phyloP scores from a whole-genome alignment of 2,888 invertebrate species.

The Frankliniella intonsa region DNA sequence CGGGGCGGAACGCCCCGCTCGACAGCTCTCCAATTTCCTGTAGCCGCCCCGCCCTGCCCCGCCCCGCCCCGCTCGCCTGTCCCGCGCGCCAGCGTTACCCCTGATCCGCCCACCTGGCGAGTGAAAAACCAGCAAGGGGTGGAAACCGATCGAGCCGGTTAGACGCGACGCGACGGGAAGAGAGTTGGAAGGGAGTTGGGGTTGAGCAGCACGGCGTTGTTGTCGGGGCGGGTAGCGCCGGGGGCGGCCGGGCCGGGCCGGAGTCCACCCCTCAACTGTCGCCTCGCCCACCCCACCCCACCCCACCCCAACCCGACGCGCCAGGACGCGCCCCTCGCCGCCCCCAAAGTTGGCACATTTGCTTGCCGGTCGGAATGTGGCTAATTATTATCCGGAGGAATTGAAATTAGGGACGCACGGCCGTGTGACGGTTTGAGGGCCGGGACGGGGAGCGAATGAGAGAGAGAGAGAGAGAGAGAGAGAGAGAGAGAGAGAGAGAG shows the following conservation, averaged over 20 bases:
- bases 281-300: background rate
- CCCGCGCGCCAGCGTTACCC: too few species aligned
- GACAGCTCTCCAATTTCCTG: background rate
- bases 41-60: background rate
- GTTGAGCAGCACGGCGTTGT: too few species aligned
- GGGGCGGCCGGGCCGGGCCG: too few species aligned
- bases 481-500: background rate
- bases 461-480: background rate
- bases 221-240: too few species aligned
- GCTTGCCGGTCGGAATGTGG: conserved; percentile 18
- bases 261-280: too few species aligned
- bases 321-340: background rate
- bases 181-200: too few species aligned
- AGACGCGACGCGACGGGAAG: too few species aligned
- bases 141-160: too few species aligned
- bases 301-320: background rate
- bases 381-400: conserved; percentile 26
- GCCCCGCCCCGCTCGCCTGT: background rate
- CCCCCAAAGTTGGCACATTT: conserved; percentile 22
- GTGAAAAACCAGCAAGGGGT: too few species aligned
- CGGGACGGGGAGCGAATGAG: background rate
- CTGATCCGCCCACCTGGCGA: too few species aligned
- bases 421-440: background rate
- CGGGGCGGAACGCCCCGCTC: background rate
- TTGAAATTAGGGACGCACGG: conserved; percentile 14